These are phyloP conservation scores for Paramuricea clavata DNA, from an alignment of 92 coral and sea anemone species.

Conservation along the genomic window DNA sequence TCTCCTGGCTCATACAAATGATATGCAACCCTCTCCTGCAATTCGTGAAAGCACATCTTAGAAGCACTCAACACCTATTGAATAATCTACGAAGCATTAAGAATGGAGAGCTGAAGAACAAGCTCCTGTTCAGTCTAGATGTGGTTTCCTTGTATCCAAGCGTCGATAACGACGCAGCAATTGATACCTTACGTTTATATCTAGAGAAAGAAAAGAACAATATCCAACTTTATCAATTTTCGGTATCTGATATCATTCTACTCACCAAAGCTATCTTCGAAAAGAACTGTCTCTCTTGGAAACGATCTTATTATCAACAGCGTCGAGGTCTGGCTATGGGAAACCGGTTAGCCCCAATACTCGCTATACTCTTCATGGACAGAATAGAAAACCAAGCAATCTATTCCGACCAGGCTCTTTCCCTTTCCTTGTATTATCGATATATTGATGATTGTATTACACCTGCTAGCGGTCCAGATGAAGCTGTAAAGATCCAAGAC, in stretches of 20 bases:
- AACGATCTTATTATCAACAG: background rate
- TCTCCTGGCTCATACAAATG: background rate
- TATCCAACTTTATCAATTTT: background rate
- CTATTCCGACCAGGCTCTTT: background rate
- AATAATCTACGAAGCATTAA: background rate
- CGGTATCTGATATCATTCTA: background rate
- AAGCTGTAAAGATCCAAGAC: background rate
- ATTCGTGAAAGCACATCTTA: background rate
- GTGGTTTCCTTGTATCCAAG: background rate
- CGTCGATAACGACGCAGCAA: background rate
- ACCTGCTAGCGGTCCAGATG: too few relatives aligned
- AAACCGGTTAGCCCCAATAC: background rate
- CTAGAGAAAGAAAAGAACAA: background rate
- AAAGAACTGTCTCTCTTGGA: background rate
- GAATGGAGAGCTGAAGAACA: background rate
- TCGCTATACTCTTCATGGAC: background rate
- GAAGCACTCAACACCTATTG: background rate
- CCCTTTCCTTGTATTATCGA: background rate
- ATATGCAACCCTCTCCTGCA: background rate
- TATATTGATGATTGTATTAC: background rate
- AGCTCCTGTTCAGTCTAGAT: background rate
- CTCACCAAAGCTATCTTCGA: background rate
- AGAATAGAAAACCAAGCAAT: background rate
- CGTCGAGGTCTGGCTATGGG: background rate
- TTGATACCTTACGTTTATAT: background rate